These are phyloP conservation scores for Promerops cafer DNA, from an alignment of 2,113 vertebrate genomes.

Conservation along the genomic window DNA sequence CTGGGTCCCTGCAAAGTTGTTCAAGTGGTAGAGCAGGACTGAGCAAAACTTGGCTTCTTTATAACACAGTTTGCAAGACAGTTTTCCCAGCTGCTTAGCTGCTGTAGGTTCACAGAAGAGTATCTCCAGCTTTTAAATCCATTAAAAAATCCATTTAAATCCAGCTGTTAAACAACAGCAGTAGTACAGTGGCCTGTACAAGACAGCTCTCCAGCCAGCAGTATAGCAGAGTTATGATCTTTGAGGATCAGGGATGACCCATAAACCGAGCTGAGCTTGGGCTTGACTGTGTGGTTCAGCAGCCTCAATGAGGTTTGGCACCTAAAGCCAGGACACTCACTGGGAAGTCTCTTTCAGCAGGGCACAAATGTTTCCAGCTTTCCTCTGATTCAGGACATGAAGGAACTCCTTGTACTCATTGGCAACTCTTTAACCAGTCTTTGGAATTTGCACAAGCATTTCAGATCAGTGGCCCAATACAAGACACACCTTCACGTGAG, in stretches of 20 bases:
- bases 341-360: neutral
- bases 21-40: neutral
- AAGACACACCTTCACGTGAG: neutral
- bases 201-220: neutral
- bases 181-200: fast-evolving
- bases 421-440: neutral
- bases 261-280: neutral
- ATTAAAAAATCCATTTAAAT: too few relatives aligned
- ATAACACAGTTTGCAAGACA: neutral
- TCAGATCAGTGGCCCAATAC: neutral
- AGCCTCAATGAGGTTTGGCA: neutral
- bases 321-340: neutral
- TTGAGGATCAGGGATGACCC: neutral
- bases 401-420: neutral
- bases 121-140: neutral
- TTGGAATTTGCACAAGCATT: neutral
- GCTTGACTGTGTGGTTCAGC: neutral
- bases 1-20: neutral
- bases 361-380: neutral
- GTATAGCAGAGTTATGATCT: fast-evolving
- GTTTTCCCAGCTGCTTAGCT: neutral
- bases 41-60: neutral
- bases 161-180: neutral
- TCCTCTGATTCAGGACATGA: neutral
- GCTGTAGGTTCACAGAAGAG: neutral